These are phyloP conservation scores for Montipora foliosa DNA, from an alignment of 64 coral and sea anemone genomes.

Conservation along the genomic window DNA sequence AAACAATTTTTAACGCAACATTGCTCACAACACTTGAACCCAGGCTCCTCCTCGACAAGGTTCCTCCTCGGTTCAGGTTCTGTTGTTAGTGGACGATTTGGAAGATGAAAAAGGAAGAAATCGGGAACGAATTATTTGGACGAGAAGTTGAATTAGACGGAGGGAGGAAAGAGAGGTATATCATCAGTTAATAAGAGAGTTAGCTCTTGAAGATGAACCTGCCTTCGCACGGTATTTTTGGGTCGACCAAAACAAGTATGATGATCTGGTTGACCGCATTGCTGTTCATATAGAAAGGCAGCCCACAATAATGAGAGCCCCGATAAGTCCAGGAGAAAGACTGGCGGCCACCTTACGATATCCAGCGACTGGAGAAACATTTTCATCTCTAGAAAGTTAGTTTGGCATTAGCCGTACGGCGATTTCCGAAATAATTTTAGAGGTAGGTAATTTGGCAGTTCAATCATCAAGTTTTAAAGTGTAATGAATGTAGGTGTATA, in stretches of 20 bases:
- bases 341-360: neutral
- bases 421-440: slow-evolving; percentile 1
- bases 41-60: no score
- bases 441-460: slow-evolving; percentile 2
- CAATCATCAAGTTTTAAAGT: neutral
- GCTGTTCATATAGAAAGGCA: neutral
- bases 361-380: neutral
- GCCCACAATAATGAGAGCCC: no score
- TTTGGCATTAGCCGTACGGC: neutral
- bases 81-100: no score
- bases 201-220: neutral
- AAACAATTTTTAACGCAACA: no score
- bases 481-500: slow-evolving; percentile 3
- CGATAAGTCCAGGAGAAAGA: neutral
- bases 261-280: neutral
- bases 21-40: no score
- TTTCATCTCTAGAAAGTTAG: slow-evolving; percentile 8
- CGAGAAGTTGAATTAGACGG: no score
- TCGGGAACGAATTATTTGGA: no score
- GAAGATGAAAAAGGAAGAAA: no score
- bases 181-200: neutral
- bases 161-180: neutral
- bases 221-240: neutral
- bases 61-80: neutral
- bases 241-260: neutral